These are phyloP conservation scores for Lithodes maja DNA, from an alignment of 2,888 invertebrate species.

Conservation along the genomic window DNA sequence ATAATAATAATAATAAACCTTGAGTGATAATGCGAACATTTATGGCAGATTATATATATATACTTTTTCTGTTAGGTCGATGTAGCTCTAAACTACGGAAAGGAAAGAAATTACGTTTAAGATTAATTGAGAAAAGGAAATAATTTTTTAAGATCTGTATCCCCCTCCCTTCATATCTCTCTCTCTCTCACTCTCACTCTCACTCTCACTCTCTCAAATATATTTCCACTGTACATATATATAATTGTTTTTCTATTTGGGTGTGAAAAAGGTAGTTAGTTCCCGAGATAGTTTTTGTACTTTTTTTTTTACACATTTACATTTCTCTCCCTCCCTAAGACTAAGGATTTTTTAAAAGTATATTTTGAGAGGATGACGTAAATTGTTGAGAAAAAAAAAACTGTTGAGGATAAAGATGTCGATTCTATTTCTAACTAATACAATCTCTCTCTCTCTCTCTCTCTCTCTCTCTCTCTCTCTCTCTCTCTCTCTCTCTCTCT, in stretches of 20 bases:
- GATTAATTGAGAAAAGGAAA: not conserved
- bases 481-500: conserved; percentile 36
- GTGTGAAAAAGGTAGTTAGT: conserved; percentile 1
- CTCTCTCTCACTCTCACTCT: not conserved
- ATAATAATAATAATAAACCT: conserved; percentile 17
- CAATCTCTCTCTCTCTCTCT: conserved; percentile 43
- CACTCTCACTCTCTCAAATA: not conserved
- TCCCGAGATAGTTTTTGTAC: not conserved
- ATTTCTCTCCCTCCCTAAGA: not conserved
- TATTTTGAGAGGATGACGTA: not conserved
- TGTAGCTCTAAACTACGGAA: not conserved
- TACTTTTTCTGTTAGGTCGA: not conserved
- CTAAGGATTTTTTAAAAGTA: not conserved
- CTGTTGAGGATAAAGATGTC: conserved; percentile 40
- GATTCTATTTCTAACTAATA: conserved; percentile 35
- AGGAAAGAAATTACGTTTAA: not conserved
- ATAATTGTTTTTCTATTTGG: not conserved
- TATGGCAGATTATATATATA: not conserved
- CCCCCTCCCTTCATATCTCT: not conserved
- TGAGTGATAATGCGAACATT: not conserved
- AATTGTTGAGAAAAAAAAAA: not conserved
- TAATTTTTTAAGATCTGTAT: not conserved
- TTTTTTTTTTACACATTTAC: not conserved
- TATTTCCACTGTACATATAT: conserved; percentile 4
- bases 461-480: conserved; percentile 35